These are phyloP conservation scores for Macropus fuliginosus DNA, from an alignment of 2,797 vertebrate species.

Conservation along the genomic window DNA sequence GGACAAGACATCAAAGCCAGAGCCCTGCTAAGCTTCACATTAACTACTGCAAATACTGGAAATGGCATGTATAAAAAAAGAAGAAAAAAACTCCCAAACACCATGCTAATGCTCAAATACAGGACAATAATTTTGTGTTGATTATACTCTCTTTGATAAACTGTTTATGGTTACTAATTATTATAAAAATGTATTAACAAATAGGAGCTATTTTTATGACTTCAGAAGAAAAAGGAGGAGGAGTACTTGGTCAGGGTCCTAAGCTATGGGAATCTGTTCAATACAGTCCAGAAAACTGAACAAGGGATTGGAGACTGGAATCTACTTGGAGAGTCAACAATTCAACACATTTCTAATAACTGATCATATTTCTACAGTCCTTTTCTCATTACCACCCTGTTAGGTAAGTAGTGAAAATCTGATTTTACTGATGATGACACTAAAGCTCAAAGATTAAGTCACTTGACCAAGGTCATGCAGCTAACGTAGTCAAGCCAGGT, in stretches of 20 bases:
- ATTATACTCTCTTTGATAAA: constrained; percentile 8
- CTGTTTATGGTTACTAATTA: not conserved
- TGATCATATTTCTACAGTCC: not conserved
- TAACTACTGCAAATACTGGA: not conserved
- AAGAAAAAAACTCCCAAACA: not conserved
- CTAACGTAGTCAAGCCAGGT: not conserved
- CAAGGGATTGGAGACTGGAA: not conserved
- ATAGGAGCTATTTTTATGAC: not conserved
- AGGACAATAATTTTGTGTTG: constrained; percentile 33
- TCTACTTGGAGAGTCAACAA: not conserved
- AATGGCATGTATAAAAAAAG: constrained; percentile 29
- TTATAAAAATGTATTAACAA: not conserved
- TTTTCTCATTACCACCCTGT: not conserved
- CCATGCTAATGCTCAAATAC: not conserved
- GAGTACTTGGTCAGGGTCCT: not conserved
- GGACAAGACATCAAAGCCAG: not conserved
- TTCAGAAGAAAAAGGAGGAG: constrained; percentile 18
- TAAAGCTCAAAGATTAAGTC: not conserved
- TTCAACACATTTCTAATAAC: not conserved
- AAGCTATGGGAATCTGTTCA: not conserved
- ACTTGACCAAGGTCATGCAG: not conserved
- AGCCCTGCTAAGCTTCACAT: constrained; percentile 14
- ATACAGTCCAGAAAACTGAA: not conserved
- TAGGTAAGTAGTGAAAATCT: not conserved
- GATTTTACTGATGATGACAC: not conserved